phyloP scores from a whole-genome alignment of 2,888 invertebrate genomes.

The Teinopalpus imperialis region DNA sequence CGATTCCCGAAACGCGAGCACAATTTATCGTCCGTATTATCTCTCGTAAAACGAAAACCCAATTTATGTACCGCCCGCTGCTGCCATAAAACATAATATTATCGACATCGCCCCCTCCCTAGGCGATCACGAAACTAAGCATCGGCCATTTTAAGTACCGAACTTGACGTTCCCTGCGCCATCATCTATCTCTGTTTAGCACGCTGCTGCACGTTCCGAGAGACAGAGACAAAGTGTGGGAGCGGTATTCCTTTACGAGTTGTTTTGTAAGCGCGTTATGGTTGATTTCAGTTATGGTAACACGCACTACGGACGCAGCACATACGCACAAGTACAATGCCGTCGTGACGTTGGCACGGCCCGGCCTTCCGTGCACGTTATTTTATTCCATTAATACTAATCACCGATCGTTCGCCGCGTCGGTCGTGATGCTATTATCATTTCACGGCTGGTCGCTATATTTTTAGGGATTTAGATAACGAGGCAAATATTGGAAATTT shows the following conservation, averaged over 20 bases:
- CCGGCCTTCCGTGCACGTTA: too few species aligned
- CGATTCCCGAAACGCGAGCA: conserved; percentile 62
- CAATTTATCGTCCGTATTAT: conserved; percentile 71
- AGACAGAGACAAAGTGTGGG: conserved; percentile 45
- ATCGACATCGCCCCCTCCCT: conserved; percentile 77
- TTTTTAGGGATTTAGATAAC: conserved; percentile 16
- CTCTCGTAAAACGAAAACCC: conserved; percentile 75
- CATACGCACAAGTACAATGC: too few species aligned
- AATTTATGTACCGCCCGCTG: conserved; percentile 64
- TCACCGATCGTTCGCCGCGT: not conserved
- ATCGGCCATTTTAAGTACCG: conserved; percentile 75
- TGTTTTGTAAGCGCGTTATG: conserved; percentile 56
- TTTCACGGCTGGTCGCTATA: not conserved
- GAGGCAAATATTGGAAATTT: conserved; percentile 25
- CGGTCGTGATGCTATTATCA: too few species aligned
- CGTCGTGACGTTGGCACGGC: too few species aligned
- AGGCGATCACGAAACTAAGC: conserved; percentile 79
- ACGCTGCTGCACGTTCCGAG: conserved; percentile 30
- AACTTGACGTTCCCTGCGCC: conserved; percentile 60
- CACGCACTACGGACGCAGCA: not conserved
- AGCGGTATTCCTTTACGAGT: conserved; percentile 64
- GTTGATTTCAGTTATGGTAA: conserved; percentile 52
- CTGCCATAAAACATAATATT: conserved; percentile 78
- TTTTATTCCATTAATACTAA: not conserved
- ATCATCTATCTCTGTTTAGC: conserved; percentile 41